Conservation (phyloP, 2,888 invertebrate genomes). For the Schizotus pectinicornis region DNA sequence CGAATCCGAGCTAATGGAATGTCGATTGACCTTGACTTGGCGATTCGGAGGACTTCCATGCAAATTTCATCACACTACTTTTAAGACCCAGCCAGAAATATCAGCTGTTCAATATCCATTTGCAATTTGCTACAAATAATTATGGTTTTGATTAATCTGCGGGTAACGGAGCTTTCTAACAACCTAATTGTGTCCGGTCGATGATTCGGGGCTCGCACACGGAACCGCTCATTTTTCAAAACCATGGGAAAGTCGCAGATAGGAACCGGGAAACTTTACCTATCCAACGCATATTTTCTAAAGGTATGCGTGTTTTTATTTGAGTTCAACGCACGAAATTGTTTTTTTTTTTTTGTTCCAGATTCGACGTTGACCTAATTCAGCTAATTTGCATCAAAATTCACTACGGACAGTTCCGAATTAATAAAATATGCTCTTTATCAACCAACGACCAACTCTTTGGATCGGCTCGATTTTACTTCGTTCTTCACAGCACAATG, state of each 20-base stretch:
- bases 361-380: slow-evolving; percentile 8
- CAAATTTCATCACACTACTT: too few species aligned
- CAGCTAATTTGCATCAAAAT: slow-evolving; percentile 16
- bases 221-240: too few species aligned
- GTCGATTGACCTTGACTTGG: slow-evolving; percentile 43
- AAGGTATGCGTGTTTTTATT: too few species aligned
- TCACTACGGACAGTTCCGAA: slow-evolving; percentile 7
- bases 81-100: too few species aligned
- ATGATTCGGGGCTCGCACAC: slow-evolving; percentile 1
- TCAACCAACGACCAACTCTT: too few species aligned
- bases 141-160: slow-evolving; percentile 14
- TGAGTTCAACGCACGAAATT: too few species aligned
- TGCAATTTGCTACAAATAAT: slow-evolving; percentile 1
- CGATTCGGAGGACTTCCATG: slow-evolving; percentile 30
- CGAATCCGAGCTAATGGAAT: slow-evolving; percentile 35
- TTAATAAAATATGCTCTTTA: slow-evolving; percentile 4
- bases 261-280: too few species aligned
- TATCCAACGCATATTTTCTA: too few species aligned
- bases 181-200: neutral
- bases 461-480: too few species aligned
- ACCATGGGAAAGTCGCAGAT: too few species aligned
- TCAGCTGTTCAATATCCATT: neutral
- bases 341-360: too few species aligned
- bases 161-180: slow-evolving; percentile 6
- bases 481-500: too few species aligned